Evolutionary conservation across 2,888 invertebrate genomes (phyloP).

Genomic region (Lithophane ornitopus): DNA sequence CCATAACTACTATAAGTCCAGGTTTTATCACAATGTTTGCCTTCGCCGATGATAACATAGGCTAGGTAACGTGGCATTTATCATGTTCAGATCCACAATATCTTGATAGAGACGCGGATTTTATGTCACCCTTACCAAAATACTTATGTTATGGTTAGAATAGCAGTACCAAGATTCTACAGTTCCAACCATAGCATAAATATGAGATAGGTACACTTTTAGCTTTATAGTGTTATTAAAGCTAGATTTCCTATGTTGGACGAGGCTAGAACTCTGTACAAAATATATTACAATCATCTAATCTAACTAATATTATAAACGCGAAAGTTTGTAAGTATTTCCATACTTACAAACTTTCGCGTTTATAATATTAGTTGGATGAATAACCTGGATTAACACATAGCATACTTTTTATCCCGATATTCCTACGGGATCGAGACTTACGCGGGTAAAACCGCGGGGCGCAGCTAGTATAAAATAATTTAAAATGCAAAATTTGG

Average conservation of each 20-base stretch:
- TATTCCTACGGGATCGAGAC: too few relatives aligned
- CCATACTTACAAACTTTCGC: too few relatives aligned
- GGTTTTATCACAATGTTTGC: not conserved
- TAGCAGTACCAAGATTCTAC: not conserved
- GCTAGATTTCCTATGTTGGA: not conserved
- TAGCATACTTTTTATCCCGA: too few relatives aligned
- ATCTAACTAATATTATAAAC: too few relatives aligned
- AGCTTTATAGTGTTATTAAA: not conserved
- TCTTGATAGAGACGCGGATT: not conserved
- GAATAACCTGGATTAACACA: too few relatives aligned
- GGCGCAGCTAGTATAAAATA: too few relatives aligned
- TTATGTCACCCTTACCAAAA: not conserved
- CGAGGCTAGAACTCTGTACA: too few relatives aligned
- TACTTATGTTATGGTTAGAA: not conserved
- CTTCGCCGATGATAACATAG: not conserved
- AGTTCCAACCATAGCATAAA: not conserved
- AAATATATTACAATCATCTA: too few relatives aligned
- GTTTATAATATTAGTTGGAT: too few relatives aligned
- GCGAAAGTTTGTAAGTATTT: too few relatives aligned
- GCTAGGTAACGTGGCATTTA: not conserved
- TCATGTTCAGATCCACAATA: not conserved
- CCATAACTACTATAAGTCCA: not conserved
- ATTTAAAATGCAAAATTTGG: too few relatives aligned
- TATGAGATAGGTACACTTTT: not conserved
- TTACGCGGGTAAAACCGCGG: too few relatives aligned